These are phyloP conservation scores for Cynopterus brachyotis DNA, from an alignment of 2,113 vertebrate species.

Conservation along the genomic window DNA sequence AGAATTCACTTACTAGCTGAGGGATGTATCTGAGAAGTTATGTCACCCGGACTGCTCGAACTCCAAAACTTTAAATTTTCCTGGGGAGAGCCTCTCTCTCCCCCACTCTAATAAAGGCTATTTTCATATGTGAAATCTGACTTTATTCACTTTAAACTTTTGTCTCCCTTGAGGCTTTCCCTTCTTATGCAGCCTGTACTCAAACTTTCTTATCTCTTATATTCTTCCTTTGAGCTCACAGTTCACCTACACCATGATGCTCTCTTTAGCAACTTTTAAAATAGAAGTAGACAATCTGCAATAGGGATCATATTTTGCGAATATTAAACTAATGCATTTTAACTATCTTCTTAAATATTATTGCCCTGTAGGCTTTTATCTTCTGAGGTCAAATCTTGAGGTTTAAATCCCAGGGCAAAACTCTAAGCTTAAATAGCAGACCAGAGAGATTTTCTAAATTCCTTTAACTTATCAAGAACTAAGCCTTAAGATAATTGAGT, in stretches of 20 bases:
- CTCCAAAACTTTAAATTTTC: background rate
- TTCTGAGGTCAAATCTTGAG: background rate
- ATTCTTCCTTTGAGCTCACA: background rate
- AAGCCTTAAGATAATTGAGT: background rate
- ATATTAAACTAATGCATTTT: background rate
- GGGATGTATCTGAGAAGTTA: background rate
- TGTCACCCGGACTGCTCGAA: background rate
- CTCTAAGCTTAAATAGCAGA: background rate
- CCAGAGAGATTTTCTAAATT: background rate
- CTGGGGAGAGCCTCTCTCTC: background rate
- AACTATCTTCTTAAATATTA: background rate
- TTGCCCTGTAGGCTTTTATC: background rate
- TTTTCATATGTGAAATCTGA: conserved; percentile 32
- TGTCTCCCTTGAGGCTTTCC: background rate
- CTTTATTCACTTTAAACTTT: background rate
- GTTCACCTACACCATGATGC: background rate
- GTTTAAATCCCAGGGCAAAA: background rate
- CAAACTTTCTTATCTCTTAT: background rate
- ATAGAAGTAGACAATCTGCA: background rate
- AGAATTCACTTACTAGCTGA: background rate
- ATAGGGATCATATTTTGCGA: background rate
- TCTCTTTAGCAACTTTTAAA: background rate
- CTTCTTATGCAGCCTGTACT: background rate
- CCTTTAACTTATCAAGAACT: background rate
- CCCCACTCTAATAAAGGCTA: background rate